Evolutionary conservation across 2,113 vertebrate species (phyloP).

Genomic region (Colossoma macropomum): DNA sequence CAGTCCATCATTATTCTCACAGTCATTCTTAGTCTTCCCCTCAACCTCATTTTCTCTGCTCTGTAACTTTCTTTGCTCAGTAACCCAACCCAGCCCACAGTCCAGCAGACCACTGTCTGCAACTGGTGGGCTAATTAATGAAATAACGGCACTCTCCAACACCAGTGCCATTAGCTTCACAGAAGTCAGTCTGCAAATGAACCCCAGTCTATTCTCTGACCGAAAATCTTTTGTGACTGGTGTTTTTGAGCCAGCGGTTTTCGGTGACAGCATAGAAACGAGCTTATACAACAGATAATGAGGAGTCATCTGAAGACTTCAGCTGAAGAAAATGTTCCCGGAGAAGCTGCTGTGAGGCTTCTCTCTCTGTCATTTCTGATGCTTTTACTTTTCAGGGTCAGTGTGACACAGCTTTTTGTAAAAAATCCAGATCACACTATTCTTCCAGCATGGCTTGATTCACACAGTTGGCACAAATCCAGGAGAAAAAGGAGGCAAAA

Average conservation of each 20-base stretch:
- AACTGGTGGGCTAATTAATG: too few species aligned
- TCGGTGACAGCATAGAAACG: not conserved
- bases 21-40: not conserved
- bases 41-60: too few species aligned
- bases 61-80: too few species aligned
- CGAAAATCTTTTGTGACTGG: not conserved
- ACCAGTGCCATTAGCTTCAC: not conserved
- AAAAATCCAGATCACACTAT: not conserved
- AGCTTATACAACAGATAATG: conserved; percentile 9
- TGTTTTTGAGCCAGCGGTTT: not conserved
- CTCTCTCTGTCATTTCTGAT: not conserved
- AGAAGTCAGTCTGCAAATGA: not conserved
- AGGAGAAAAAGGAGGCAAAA: not conserved
- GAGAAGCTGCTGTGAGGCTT: not conserved
- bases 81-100: too few species aligned
- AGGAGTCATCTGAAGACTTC: not conserved
- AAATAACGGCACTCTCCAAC: not conserved
- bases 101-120: too few species aligned
- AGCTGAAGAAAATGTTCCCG: conserved; percentile 8
- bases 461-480: not conserved
- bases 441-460: not conserved
- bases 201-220: not conserved
- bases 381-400: not conserved
- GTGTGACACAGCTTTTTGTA: not conserved
- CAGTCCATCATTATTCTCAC: not conserved